Conservation (phyloP, 2,888 invertebrate genomes). For the Drosophila prostipennis region DNA sequence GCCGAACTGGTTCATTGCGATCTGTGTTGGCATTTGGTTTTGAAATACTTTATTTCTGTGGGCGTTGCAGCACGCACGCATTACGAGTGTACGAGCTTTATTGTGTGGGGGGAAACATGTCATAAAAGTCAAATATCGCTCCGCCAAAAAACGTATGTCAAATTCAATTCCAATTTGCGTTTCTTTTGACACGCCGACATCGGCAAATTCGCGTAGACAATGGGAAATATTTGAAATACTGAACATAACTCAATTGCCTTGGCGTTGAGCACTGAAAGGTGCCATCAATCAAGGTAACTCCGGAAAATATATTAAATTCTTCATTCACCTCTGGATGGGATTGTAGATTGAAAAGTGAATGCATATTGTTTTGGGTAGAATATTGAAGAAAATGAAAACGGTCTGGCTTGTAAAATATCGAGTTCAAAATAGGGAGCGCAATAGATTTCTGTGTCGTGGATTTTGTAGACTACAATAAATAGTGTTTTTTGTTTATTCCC, state of each 20-base stretch:
- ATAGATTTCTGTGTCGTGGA: too few relatives aligned
- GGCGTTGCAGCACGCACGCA: constrained; percentile 36
- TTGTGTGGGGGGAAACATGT: constrained; percentile 35
- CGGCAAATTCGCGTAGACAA: constrained; percentile 33
- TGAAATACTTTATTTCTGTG: constrained; percentile 45
- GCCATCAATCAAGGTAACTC: constrained; percentile 20
- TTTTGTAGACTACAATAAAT: too few relatives aligned
- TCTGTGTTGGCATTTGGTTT: not conserved
- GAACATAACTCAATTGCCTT: constrained; percentile 43
- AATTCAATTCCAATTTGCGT: constrained; percentile 46
- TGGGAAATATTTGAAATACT: constrained; percentile 42
- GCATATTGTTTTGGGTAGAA: not conserved
- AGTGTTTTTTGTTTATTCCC: too few relatives aligned
- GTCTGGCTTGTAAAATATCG: too few relatives aligned
- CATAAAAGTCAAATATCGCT: constrained; percentile 50
- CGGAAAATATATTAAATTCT: constrained; percentile 17
- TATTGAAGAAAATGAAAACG: too few relatives aligned
- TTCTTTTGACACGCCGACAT: constrained; percentile 38
- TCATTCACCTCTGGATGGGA: constrained; percentile 3
- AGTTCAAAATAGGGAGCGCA: too few relatives aligned
- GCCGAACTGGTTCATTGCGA: constrained; percentile 27
- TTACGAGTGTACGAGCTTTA: constrained; percentile 17
- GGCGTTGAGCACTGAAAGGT: constrained; percentile 19
- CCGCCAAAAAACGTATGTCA: constrained; percentile 20
- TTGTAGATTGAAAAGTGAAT: not conserved